Evolutionary conservation across 2,113 vertebrate genomes (phyloP).

Genomic region (Myiozetetes cayanensis): DNA sequence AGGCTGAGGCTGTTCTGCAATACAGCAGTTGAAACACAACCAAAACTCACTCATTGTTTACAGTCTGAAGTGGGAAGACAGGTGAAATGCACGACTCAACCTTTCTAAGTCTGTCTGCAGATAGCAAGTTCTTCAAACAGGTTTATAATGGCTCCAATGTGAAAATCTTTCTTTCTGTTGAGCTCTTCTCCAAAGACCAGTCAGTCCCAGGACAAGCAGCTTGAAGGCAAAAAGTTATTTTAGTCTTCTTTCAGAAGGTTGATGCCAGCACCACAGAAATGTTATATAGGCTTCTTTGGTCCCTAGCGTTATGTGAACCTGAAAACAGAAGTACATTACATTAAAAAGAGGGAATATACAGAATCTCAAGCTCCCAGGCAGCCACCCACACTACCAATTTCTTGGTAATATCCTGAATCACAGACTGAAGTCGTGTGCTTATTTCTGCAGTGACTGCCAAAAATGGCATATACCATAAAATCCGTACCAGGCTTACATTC

Average conservation of each 20-base stretch:
- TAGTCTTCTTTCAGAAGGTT: conserved; percentile 15
- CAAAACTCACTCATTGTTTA: conserved; percentile 88
- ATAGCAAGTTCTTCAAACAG: not conserved
- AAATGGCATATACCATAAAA: not conserved
- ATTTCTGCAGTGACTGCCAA: not conserved
- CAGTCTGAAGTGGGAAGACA: conserved; percentile 59
- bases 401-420: not conserved
- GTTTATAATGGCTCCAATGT: not conserved
- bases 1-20: conserved; percentile 88
- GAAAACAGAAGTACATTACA: not conserved
- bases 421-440: not conserved
- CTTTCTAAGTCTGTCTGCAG: not conserved
- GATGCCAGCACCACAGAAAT: conserved; percentile 44
- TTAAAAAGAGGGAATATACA: conserved; percentile 6
- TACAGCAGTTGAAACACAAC: conserved; percentile 94
- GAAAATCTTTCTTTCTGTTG: not conserved
- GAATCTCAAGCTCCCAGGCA: not conserved
- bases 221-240: conserved; percentile 27
- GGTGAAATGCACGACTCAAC: conserved; percentile 25
- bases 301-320: conserved; percentile 49
- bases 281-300: conserved; percentile 22
- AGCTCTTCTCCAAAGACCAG: conserved; percentile 7
- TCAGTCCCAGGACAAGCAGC: not conserved
- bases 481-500: not conserved
- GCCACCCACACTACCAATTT: not conserved